Conservation (phyloP, 64 coral and sea anemone species). For the Montipora cactus region DNA sequence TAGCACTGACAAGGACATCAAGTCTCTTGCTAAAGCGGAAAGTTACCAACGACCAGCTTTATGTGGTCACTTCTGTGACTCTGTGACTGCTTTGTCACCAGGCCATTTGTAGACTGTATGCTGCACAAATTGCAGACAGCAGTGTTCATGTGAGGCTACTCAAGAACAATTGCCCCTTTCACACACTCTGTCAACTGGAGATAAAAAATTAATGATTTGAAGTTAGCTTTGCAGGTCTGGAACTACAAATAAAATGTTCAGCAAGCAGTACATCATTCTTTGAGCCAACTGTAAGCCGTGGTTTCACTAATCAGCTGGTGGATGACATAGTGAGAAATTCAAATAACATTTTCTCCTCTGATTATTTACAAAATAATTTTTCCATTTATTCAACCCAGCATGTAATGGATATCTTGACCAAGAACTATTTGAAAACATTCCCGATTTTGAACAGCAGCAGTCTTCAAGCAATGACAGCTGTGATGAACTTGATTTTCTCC, state of each 20-base stretch:
- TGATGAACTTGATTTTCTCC: too few relatives aligned
- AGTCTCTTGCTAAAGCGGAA: not conserved
- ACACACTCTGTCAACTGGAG: not conserved
- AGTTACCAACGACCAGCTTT: not conserved
- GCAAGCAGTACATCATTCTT: not conserved
- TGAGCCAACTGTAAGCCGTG: not conserved
- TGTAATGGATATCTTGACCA: too few relatives aligned
- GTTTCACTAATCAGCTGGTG: slow-evolving; percentile 17
- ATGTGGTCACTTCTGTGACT: not conserved
- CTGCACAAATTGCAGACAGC: slow-evolving; percentile 17
- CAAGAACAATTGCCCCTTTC: not conserved
- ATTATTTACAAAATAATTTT: not conserved
- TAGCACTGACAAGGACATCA: not conserved
- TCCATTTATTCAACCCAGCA: too few relatives aligned
- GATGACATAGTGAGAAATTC: slow-evolving; percentile 43
- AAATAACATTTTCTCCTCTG: slow-evolving; percentile 12
- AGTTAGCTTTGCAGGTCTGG: not conserved
- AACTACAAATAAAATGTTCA: not conserved
- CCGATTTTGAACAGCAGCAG: too few relatives aligned
- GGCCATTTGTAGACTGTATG: not conserved
- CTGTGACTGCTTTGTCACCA: not conserved
- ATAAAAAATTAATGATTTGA: not conserved
- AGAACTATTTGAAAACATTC: too few relatives aligned
- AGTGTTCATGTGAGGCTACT: not conserved
- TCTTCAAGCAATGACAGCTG: too few relatives aligned